phyloP scores from a whole-genome alignment of 2,797 vertebrate genomes.

The Enteromius viviparus region DNA sequence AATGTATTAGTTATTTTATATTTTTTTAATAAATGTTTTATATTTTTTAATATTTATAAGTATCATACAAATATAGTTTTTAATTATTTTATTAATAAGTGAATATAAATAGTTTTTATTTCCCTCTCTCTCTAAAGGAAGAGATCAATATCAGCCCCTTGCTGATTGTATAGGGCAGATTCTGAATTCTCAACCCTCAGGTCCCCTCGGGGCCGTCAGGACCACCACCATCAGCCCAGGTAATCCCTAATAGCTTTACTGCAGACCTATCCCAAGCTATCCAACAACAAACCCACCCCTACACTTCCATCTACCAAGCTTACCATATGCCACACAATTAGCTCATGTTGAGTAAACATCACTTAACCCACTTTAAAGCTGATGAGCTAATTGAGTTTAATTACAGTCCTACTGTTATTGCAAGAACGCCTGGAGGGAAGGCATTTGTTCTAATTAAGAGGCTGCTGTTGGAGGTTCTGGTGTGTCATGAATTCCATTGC shows the following conservation, averaged over 20 bases:
- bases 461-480: constrained; percentile 30
- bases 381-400: constrained; percentile 66
- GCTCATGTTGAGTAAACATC: constrained; percentile 63
- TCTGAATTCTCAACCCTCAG: constrained; percentile 50
- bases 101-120: not conserved
- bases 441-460: constrained; percentile 57
- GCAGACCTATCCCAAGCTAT: constrained; percentile 57
- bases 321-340: constrained; percentile 64
- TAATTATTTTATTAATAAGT: not conserved
- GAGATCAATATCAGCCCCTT: not conserved
- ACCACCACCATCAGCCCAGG: constrained; percentile 53
- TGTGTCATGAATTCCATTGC: constrained; percentile 22
- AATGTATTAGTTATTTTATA: not conserved
- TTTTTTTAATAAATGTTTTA: not conserved
- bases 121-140: not conserved
- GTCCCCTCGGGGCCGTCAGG: constrained; percentile 49
- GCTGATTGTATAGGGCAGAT: constrained; percentile 16
- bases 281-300: constrained; percentile 60
- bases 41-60: no score
- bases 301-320: constrained; percentile 55
- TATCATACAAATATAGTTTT: not conserved
- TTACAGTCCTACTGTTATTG: constrained; percentile 59
- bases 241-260: constrained; percentile 55
- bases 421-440: constrained; percentile 54
- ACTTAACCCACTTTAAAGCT: constrained; percentile 64